These are phyloP conservation scores for Drosophila nasuta DNA, from an alignment of 1,140 invertebrate genomes.

Conservation along the genomic window DNA sequence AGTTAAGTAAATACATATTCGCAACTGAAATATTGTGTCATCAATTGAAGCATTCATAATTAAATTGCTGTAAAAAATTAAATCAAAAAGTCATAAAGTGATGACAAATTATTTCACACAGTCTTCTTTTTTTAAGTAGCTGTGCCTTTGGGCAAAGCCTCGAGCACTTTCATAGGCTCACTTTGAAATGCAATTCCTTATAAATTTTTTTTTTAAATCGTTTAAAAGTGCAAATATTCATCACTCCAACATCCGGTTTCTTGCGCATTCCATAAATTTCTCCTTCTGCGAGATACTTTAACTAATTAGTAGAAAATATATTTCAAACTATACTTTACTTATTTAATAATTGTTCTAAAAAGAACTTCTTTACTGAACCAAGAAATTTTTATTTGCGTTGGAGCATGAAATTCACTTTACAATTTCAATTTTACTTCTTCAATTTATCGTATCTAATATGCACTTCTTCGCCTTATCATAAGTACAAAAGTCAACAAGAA, in stretches of 20 bases:
- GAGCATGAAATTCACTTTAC: no score
- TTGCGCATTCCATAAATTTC: neutral
- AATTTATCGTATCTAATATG: no score
- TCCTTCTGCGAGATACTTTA: no score
- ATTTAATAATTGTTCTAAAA: no score
- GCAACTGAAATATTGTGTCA: neutral
- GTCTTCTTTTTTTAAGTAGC: neutral
- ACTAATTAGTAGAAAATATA: no score
- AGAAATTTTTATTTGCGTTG: no score
- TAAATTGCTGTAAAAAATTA: slow-evolving; percentile 6
- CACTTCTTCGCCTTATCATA: no score
- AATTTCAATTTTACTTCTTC: no score
- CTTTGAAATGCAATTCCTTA: neutral
- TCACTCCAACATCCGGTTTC: neutral
- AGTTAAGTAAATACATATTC: neutral
- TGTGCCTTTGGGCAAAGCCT: neutral
- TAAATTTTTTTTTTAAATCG: neutral
- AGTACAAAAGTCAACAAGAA: no score
- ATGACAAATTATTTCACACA: neutral
- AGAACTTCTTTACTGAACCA: no score
- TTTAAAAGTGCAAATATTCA: neutral
- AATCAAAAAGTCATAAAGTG: neutral
- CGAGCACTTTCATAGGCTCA: no score
- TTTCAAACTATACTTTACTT: no score
- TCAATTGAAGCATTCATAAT: slow-evolving; percentile 2